phyloP scores from a whole-genome alignment of 2,888 invertebrate species.

The Aricia artaxerxes region DNA sequence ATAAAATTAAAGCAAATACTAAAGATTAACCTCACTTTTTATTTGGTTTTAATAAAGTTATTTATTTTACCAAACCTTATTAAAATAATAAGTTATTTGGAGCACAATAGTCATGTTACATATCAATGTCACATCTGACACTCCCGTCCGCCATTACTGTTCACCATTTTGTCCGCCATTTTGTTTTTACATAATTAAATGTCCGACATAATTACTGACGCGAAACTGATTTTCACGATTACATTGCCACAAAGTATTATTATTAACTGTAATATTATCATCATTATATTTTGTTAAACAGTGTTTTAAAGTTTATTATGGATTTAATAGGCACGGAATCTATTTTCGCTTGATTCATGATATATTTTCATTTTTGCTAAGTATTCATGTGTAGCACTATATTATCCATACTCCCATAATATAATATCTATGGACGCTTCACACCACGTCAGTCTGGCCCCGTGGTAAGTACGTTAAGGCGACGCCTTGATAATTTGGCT shows the following conservation, averaged over 20 bases:
- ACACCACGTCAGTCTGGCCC: too few relatives aligned
- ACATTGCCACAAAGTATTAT: background rate
- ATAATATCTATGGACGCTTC: too few relatives aligned
- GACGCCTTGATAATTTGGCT: too few relatives aligned
- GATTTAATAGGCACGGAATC: background rate
- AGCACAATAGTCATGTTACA: background rate
- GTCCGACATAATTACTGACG: background rate
- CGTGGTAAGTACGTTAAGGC: too few relatives aligned
- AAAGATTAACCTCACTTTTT: too few relatives aligned
- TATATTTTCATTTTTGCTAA: too few relatives aligned
- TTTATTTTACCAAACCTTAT: too few relatives aligned
- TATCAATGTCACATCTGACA: conserved; percentile 4
- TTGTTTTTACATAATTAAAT: conserved; percentile 9
- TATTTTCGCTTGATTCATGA: background rate
- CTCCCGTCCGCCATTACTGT: background rate
- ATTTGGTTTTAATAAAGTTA: too few relatives aligned
- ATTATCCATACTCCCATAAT: too few relatives aligned
- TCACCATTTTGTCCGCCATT: background rate
- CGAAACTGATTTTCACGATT: background rate
- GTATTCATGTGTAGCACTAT: too few relatives aligned
- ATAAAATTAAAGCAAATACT: too few relatives aligned
- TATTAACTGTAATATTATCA: background rate
- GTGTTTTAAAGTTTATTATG: background rate
- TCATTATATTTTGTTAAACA: background rate
- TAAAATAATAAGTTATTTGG: too few relatives aligned